Base-by-base conservation (phyloP, 2,113 vertebrate genomes). In the Cochlearius cochlearius region DNA sequence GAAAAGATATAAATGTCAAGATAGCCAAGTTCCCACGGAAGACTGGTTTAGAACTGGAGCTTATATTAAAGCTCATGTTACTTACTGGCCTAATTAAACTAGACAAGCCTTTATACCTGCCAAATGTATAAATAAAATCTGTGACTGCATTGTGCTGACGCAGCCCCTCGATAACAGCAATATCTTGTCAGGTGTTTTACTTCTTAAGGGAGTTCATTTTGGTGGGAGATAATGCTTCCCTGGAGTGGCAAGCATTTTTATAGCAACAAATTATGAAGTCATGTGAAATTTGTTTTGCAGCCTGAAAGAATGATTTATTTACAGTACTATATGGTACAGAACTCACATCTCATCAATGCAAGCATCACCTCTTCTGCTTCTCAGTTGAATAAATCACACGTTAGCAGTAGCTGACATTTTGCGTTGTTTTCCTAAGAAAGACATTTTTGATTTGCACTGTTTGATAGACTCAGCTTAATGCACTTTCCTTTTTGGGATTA, bases 41-140 rank as follows among this genome's bases (percentile, higher is more conserved):
- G 97, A 96, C 92, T 97, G 82, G 94, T 96, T 96, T 93, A 94
- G 97, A 97, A 97, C 85, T 93, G 96, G 93, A 90, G 72, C 92
- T 98, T 96, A 88, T 96, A 83, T 95, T 94, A 96, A 92, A 94
- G 95, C 97, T 98, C 95, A 90, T 76, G 89, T 96, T 98, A 97
- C 98, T 97, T 96, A 82, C 50, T 96, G 90, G 94, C 97, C 97
- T 97, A 98, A 98, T 98, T 98, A 98, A 98, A 97, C 89, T 55
- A 97, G 97, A 97, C 86, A 96, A 96, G 72, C 49, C 60, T 97
- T 96, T 96, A 66, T 97, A 95, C 95, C 94, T 92, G 92, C 95
- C 97, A 98, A 96, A 95, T 93, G 86, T 92, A 93, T 95, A 97
- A 98, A 97, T 96, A 97, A 97, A 97, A 96, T 95, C 94, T 95